Conservation (phyloP, 2,113 vertebrate genomes). For the Oxyura jamaicensis region DNA sequence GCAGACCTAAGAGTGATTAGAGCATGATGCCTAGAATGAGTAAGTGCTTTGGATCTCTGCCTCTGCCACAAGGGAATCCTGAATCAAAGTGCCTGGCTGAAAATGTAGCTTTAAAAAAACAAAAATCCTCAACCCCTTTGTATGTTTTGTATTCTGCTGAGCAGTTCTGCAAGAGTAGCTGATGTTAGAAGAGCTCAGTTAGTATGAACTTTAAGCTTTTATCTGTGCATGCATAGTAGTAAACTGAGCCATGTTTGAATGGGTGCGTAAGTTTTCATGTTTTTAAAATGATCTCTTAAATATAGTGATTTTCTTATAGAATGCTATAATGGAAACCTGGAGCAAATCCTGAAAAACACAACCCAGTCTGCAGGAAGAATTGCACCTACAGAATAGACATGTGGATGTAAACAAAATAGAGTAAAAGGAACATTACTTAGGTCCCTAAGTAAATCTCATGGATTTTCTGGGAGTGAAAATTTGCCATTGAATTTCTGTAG, state of each 20-base stretch:
- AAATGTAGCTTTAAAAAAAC: not conserved
- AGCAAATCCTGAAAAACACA: not conserved
- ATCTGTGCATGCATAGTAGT: not conserved
- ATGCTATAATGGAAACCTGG: not conserved
- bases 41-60: not conserved
- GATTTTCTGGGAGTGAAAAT: not conserved
- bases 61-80: not conserved
- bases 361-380: not conserved
- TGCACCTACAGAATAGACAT: not conserved
- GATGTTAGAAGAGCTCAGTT: not conserved
- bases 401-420: not conserved
- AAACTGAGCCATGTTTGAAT: not conserved
- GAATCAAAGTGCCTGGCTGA: not conserved
- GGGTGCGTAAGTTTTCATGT: not conserved
- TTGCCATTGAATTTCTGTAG: not conserved
- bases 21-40: not conserved
- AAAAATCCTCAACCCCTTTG: not conserved
- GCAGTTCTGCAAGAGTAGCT: fast-evolving
- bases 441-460: not conserved
- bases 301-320: not conserved
- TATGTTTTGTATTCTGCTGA: not conserved
- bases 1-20: not conserved
- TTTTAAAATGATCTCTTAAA: not conserved
- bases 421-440: not conserved
- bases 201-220: not conserved